Evolutionary conservation across 30 jellyfish, hydroid and myxozoan genomes (phyloP), one percentile per base, ranked within the genome.

Genomic region (Chrysaora quinquecirrha): DNA sequence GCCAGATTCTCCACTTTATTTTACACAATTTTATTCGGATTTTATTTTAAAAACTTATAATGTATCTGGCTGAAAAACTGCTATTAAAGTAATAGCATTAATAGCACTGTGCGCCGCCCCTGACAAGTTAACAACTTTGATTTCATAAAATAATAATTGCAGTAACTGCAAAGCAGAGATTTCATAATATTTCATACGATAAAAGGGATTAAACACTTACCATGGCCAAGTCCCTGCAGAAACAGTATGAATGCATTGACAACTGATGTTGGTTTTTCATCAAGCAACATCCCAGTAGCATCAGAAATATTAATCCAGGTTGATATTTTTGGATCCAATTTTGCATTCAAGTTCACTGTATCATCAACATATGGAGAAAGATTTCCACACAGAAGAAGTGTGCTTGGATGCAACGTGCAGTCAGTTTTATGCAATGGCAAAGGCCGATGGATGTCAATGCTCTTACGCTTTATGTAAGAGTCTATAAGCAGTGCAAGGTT

Each of bases 201-300:
- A n/a, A n/a, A n/a, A n/a, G n/a, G n/a, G n/a, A n/a, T n/a, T n/a
- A n/a, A n/a, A n/a, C n/a, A n/a, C n/a, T n/a, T 81, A 95, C 99
- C 96, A 48, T 95, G 86, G 2, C 99, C 99, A 31, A 85, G 95
- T 20, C 99, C 99, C 75, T 95, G 99, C 90, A 95, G 62, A 71
- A 95, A 95, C 75, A 89, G 63, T 21, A 95, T 84, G 82, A 95
- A 43, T 9, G 99, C 99, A 63, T 95, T 89, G 72, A 96, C 83
- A 20, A 95, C 97, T 24, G 54, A 73, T 1, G 95, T 95, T 43
- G 99, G 99, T 71, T 95, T 89, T 56, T 95, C 98, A 38, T 89
- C 99, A 48, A 95, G 35, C 6, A 95, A 95, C 94, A 89, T 76
- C 19, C 98, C 97, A 27, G 95, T 75, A 21, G 99, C 99, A 71